Conservation (phyloP, 2,888 invertebrate species). For the Euclidia mi region DNA sequence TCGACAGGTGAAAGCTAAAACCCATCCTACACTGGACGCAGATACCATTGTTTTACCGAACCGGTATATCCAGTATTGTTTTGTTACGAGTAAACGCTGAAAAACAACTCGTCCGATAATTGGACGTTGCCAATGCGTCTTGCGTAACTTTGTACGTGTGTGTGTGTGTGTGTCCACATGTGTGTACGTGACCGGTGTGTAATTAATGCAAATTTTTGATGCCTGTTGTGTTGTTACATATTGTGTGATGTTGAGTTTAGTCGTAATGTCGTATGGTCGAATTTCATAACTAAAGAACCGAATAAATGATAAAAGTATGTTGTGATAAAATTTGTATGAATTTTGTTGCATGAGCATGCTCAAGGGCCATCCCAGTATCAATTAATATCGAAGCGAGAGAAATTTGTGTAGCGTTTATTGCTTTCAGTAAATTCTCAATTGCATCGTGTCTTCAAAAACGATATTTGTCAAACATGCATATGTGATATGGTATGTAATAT, state of each 20-base stretch:
- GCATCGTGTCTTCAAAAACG: too few species aligned
- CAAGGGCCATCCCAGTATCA: too few species aligned
- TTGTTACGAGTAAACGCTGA: conserved; percentile 46
- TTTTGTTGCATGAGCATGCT: too few species aligned
- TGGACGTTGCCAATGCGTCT: conserved; percentile 35
- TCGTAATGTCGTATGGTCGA: not conserved
- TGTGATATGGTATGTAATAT: too few species aligned
- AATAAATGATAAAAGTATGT: not conserved
- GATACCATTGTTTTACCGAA: conserved; percentile 29
- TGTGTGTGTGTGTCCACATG: conserved; percentile 18
- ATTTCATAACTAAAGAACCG: not conserved
- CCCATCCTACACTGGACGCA: conserved; percentile 32
- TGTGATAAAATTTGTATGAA: too few species aligned
- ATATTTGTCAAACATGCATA: too few species aligned
- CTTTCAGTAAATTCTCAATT: too few species aligned
- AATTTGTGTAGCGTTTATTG: too few species aligned
- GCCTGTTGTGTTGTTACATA: too few species aligned
- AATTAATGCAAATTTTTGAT: conserved; percentile 40
- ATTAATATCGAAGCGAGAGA: too few species aligned
- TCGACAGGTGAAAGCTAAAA: conserved; percentile 67
- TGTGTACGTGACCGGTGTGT: conserved; percentile 35
- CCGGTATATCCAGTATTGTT: conserved; percentile 50
- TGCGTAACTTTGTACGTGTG: conserved; percentile 31
- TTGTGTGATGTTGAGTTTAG: not conserved
- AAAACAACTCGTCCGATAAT: conserved; percentile 41